Percentiles rank a stretch among this genome's conserved stretches.
phyloP scores from a whole-genome alignment of 2,113 vertebrate species.

The Bos javanicus region DNA sequence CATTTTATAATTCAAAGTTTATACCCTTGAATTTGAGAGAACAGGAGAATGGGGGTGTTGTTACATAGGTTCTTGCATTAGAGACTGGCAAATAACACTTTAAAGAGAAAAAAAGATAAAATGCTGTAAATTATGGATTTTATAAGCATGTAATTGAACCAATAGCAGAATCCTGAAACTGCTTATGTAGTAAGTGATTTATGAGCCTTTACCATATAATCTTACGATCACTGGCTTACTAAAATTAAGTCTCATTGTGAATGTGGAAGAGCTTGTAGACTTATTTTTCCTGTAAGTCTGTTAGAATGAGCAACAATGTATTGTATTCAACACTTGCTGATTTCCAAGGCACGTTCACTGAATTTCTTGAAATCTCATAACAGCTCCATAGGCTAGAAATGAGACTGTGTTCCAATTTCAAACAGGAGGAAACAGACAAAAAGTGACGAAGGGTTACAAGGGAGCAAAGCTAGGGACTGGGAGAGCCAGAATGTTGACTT shows the following conservation, averaged over 20 bases:
- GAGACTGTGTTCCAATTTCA: background rate
- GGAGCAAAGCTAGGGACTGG: background rate
- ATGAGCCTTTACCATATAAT: background rate
- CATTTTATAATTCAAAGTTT: background rate
- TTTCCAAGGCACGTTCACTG: background rate
- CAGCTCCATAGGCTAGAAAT: background rate
- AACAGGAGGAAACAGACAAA: background rate
- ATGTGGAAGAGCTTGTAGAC: background rate
- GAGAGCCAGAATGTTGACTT: background rate
- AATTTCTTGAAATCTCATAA: background rate
- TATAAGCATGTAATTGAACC: background rate
- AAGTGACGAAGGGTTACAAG: background rate
- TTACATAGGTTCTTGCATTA: background rate
- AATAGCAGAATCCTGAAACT: background rate
- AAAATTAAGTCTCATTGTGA: background rate
- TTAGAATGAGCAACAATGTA: background rate
- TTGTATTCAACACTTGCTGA: constrained; percentile 17
- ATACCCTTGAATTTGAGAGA: background rate
- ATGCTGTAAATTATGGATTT: constrained; percentile 2
- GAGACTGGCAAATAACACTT: background rate
- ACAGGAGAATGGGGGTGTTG: background rate
- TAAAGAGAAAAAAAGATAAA: background rate
- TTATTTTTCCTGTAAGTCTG: background rate
- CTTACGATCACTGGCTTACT: background rate
- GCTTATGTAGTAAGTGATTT: background rate